A percentile compares a stretch with the other conserved stretches of the same genome.
These are phyloP conservation scores for Macrosiphum euphorbiae DNA, from an alignment of 2,888 invertebrate genomes.

Conservation along the genomic window DNA sequence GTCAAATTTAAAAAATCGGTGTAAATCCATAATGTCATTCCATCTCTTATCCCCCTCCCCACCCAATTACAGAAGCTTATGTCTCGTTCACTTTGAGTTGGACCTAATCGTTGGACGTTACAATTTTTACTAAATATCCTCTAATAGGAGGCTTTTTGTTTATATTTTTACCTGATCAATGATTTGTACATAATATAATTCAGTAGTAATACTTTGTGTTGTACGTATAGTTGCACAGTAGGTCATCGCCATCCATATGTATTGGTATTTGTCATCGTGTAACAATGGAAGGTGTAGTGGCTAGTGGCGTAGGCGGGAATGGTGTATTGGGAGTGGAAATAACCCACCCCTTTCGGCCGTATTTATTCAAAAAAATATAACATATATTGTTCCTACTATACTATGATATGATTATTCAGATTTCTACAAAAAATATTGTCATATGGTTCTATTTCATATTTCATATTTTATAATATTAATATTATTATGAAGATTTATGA, in stretches of 20 bases:
- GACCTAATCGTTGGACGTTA: not conserved
- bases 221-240: not conserved
- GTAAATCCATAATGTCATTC: not conserved
- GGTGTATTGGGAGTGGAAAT: too few species aligned
- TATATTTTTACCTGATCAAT: not conserved
- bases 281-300: not conserved
- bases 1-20: not conserved
- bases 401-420: too few species aligned
- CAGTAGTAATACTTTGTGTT: not conserved
- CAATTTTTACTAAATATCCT: not conserved
- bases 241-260: not conserved
- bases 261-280: not conserved
- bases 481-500: too few species aligned
- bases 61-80: not conserved
- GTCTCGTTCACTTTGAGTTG: not conserved
- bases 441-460: too few species aligned
- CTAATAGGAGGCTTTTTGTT: not conserved
- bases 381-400: too few species aligned
- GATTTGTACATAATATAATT: not conserved
- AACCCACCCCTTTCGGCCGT: too few species aligned
- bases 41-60: not conserved
- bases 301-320: too few species aligned
- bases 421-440: too few species aligned
- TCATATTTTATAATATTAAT: too few species aligned
- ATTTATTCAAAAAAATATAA: too few species aligned